A percentile compares a stretch with the other conserved stretches of the same genome.
Evolutionary conservation across 2,888 invertebrate genomes (phyloP).

Genomic region (Smittia aterrima): DNA sequence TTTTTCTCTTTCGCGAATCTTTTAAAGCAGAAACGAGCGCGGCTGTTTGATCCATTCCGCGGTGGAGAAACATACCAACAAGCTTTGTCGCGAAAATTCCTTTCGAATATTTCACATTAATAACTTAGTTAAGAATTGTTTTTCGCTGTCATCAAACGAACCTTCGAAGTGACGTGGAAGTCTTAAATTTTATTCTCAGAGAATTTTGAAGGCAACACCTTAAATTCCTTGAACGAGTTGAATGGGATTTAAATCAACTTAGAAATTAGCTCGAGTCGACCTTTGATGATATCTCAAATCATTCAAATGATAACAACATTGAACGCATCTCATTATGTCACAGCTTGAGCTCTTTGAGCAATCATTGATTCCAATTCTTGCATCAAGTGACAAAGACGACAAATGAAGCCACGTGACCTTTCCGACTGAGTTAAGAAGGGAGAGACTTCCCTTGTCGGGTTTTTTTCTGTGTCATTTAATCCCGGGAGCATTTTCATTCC

Average conservation of each 20-base stretch:
- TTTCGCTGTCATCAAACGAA: not conserved
- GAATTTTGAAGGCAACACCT: too few relatives aligned
- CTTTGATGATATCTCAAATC: too few relatives aligned
- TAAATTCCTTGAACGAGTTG: too few relatives aligned
- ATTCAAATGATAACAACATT: not conserved
- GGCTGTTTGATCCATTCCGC: slow-evolving; percentile 30
- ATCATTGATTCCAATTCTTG: not conserved
- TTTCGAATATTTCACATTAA: slow-evolving; percentile 22
- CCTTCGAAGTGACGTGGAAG: not conserved
- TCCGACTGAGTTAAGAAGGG: not conserved
- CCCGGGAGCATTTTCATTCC: not conserved
- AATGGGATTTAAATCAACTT: too few relatives aligned
- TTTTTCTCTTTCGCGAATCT: not conserved
- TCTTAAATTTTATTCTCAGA: not conserved
- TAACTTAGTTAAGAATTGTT: slow-evolving; percentile 32
- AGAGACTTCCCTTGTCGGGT: not conserved
- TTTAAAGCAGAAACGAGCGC: not conserved
- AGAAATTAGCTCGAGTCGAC: too few relatives aligned
- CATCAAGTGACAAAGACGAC: not conserved
- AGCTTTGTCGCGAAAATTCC: not conserved
- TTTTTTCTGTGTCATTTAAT: slow-evolving; percentile 16
- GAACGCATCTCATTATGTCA: not conserved
- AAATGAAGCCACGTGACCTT: slow-evolving; percentile 22
- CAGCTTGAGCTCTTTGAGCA: not conserved
- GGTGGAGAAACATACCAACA: slow-evolving; percentile 12